Conservation (phyloP, 2,797 vertebrate genomes). For the Scleropages formosus region DNA sequence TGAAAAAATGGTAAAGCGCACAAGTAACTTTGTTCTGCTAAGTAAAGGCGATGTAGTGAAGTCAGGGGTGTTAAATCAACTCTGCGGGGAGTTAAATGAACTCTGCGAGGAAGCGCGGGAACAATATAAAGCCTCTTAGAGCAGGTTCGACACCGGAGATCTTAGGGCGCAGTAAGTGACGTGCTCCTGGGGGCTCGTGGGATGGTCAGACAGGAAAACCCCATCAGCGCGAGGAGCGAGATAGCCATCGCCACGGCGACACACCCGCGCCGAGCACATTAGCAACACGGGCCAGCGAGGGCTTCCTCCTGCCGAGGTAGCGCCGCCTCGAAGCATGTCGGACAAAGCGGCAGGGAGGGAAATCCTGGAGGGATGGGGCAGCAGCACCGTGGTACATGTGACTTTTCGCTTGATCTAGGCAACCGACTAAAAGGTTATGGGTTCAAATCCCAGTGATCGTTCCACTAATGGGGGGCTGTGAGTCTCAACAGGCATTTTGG, state of each 20-base stretch:
- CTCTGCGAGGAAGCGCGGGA: neutral
- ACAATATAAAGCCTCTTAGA: neutral
- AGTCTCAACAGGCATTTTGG: too few relatives aligned
- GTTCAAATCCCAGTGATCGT: too few relatives aligned
- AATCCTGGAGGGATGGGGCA: too few relatives aligned
- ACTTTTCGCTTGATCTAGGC: too few relatives aligned
- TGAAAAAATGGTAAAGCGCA: too few relatives aligned
- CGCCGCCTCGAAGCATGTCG: neutral
- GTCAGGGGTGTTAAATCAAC: neutral
- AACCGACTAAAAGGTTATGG: too few relatives aligned
- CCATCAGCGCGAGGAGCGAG: conserved; percentile 40
- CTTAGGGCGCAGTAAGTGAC: neutral
- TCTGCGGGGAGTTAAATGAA: neutral
- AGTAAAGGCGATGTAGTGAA: neutral
- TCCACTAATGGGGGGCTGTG: too few relatives aligned
- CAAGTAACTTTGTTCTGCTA: neutral
- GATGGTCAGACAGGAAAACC: conserved; percentile 43
- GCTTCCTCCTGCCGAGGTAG: too few relatives aligned
- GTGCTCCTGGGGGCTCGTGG: conserved; percentile 37
- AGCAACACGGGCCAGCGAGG: conserved; percentile 9
- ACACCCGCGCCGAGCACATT: conserved; percentile 40
- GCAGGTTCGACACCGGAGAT: neutral
- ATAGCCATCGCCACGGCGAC: conserved; percentile 39
- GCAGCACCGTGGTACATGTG: too few relatives aligned
- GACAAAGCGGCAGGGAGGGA: neutral